Conservation (phyloP, 2,797 vertebrate genomes). For the Potorous gilbertii region DNA sequence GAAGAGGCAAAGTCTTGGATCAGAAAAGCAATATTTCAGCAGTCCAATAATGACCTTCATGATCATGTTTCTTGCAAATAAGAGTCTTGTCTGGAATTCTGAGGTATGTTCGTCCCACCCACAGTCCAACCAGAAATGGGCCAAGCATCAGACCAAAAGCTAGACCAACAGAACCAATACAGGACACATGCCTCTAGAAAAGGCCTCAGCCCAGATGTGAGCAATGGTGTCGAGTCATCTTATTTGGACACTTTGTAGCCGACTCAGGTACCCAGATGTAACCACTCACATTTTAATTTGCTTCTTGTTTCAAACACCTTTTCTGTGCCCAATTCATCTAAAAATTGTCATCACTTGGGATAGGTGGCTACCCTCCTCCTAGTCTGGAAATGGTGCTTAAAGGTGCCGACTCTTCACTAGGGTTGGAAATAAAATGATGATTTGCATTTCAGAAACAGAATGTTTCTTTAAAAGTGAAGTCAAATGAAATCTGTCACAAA, state of each 20-base stretch:
- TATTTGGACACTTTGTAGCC: conserved; percentile 59
- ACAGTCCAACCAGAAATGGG: conserved; percentile 24
- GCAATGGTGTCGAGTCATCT: conserved; percentile 59
- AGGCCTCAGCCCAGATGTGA: conserved; percentile 42
- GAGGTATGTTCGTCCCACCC: background rate
- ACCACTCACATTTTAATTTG: conserved; percentile 74
- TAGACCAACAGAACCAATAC: background rate
- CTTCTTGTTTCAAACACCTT: conserved; percentile 71
- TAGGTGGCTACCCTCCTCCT: conserved; percentile 61
- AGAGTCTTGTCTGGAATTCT: conserved; percentile 68
- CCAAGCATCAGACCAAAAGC: background rate
- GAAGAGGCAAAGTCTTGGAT: conserved; percentile 46
- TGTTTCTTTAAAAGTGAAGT: conserved; percentile 27
- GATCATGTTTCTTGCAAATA: conserved; percentile 73
- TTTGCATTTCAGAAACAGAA: conserved; percentile 59
- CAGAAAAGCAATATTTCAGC: conserved; percentile 81
- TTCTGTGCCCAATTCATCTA: conserved; percentile 61
- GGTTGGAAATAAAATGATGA: conserved; percentile 55
- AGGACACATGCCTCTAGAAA: background rate
- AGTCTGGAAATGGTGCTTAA: conserved; percentile 40
- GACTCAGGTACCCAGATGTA: conserved; percentile 55
- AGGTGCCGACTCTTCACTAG: conserved; percentile 50
- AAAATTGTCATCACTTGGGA: conserved; percentile 49
- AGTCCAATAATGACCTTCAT: conserved; percentile 79
- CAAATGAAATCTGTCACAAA: conserved; percentile 29